These are phyloP conservation scores for Sorex maritimensis DNA, from an alignment of 2,797 vertebrate genomes.

Conservation along the genomic window DNA sequence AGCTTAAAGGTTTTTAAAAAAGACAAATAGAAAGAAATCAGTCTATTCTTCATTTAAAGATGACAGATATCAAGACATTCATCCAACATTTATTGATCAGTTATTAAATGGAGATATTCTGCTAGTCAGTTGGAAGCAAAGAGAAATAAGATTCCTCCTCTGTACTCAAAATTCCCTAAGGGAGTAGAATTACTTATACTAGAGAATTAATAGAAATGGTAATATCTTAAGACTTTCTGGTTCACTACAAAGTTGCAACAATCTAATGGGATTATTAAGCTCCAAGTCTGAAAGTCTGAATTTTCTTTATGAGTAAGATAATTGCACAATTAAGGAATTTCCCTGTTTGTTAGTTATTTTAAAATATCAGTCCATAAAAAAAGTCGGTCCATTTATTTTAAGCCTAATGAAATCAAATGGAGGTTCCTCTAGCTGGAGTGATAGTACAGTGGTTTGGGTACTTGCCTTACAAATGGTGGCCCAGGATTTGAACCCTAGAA, in stretches of 20 bases:
- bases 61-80: not conserved
- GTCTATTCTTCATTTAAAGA: not conserved
- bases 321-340: constrained; percentile 49
- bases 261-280: constrained; percentile 24
- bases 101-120: not conserved
- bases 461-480: too few species aligned
- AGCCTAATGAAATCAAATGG: not conserved
- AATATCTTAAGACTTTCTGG: constrained; percentile 30
- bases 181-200: not conserved
- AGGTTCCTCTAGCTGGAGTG: not conserved
- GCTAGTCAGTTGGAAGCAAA: not conserved
- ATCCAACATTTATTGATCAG: not conserved
- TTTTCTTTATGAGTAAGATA: constrained; percentile 54
- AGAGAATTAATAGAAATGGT: constrained; percentile 43
- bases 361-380: not conserved
- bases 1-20: not conserved
- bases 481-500: too few species aligned
- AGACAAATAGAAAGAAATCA: not conserved
- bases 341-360: constrained; percentile 56
- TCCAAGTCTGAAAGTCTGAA: not conserved
- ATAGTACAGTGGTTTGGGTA: too few species aligned
- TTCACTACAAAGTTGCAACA: constrained; percentile 20
- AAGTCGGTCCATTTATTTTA: not conserved
- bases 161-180: not conserved
- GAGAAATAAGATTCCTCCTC: constrained; percentile 22